phyloP scores from a whole-genome alignment of 1,140 invertebrate species.

The Globodera rostochiensis region DNA sequence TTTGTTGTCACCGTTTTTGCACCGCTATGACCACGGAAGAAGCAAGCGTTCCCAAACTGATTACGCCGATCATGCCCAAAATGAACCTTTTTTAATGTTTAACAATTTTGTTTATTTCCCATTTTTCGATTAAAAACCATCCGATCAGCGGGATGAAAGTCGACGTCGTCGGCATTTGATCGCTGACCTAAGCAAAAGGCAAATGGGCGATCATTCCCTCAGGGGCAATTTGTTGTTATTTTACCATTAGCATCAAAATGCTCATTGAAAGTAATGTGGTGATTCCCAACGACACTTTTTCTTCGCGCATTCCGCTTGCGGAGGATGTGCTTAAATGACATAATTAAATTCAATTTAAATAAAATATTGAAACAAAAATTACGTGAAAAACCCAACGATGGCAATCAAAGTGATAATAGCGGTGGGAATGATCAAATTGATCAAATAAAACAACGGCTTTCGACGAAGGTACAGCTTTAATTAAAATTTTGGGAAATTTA shows the following conservation, averaged over 20 bases:
- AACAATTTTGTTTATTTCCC: background rate
- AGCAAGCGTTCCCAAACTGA: constrained; percentile 60
- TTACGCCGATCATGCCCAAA: constrained; percentile 61
- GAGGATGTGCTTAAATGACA: constrained; percentile 56
- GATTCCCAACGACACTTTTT: constrained; percentile 60
- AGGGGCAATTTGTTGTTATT: background rate
- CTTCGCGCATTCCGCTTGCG: constrained; percentile 62
- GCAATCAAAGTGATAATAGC: constrained; percentile 64
- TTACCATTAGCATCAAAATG: constrained; percentile 64
- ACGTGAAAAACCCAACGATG: constrained; percentile 64
- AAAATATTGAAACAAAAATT: constrained; percentile 14
- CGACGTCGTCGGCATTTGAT: constrained; percentile 65
- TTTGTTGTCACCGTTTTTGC: constrained; percentile 46
- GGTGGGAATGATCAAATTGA: constrained; percentile 65
- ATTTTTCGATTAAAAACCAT: constrained; percentile 7
- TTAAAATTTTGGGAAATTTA: background rate
- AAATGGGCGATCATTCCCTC: background rate
- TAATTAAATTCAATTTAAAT: constrained; percentile 24
- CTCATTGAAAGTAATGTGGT: constrained; percentile 62
- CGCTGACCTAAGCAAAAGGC: constrained; percentile 41
- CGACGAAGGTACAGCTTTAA: constrained; percentile 51
- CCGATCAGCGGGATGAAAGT: constrained; percentile 60
- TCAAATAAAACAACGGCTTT: constrained; percentile 62
- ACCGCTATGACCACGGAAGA: constrained; percentile 63
- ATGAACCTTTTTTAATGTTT: constrained; percentile 61